These are phyloP conservation scores for Parambassis ranga DNA, from an alignment of 2,797 vertebrate genomes.

Conservation along the genomic window DNA sequence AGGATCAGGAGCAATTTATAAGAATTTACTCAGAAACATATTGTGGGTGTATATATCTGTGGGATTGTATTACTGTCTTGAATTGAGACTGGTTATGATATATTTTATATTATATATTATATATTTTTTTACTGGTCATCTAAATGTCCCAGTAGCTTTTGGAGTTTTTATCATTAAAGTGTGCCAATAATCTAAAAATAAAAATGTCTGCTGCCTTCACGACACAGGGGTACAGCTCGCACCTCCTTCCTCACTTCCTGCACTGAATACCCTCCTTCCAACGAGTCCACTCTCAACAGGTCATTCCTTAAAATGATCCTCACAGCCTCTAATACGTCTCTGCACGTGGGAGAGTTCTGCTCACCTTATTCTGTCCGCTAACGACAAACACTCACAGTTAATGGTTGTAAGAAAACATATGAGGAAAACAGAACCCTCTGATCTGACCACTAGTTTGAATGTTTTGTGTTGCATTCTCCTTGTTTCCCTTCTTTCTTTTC, in stretches of 20 bases:
- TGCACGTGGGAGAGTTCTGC: slow-evolving; percentile 29
- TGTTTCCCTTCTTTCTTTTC: not conserved
- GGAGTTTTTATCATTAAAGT: not conserved
- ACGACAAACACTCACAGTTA: not conserved
- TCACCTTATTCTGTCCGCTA: not conserved
- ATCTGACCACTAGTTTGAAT: not conserved
- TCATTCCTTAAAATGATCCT: slow-evolving; percentile 57
- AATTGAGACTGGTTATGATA: too few species aligned
- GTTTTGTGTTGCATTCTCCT: not conserved
- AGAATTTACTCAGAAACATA: not conserved
- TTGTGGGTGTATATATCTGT: not conserved
- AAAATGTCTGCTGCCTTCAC: slow-evolving; percentile 50
- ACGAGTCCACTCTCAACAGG: slow-evolving; percentile 35
- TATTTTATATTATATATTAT: too few species aligned
- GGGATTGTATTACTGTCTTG: too few species aligned
- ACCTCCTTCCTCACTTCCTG: slow-evolving; percentile 73
- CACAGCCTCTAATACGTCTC: slow-evolving; percentile 23
- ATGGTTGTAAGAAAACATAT: not conserved
- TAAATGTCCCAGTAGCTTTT: not conserved
- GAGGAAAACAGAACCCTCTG: not conserved
- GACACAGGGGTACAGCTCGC: slow-evolving; percentile 19
- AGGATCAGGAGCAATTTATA: not conserved
- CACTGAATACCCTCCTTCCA: slow-evolving; percentile 31
- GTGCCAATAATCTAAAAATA: slow-evolving; percentile 9
- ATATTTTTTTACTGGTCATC: not conserved